Conservation (phyloP, 2,888 invertebrate species). For the Epirrhoe alternata region DNA sequence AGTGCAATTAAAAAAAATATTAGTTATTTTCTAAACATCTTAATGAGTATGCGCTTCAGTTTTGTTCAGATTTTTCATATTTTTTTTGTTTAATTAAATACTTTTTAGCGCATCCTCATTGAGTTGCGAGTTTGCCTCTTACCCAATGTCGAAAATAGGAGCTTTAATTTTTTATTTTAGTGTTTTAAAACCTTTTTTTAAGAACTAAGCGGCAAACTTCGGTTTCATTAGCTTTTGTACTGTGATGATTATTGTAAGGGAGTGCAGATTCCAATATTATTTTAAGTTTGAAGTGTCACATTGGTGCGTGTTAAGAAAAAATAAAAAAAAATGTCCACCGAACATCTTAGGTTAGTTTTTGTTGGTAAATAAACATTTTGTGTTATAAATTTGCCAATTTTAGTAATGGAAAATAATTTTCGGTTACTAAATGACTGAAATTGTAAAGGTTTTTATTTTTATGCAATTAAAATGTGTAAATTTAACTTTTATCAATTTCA, state of each 20-base stretch:
- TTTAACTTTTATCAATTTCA: constrained; percentile 3
- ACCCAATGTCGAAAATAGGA: constrained; percentile 35
- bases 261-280: constrained; percentile 42
- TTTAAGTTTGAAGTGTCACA: constrained; percentile 29
- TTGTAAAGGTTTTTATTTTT: neutral
- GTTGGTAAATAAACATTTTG: constrained; percentile 46
- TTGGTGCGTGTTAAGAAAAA: constrained; percentile 29
- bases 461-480: neutral
- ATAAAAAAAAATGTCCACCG: constrained; percentile 59
- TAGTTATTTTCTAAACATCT: neutral
- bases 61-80: neutral
- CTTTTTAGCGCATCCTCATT: constrained; percentile 27
- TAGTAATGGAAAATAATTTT: constrained; percentile 1
- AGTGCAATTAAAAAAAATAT: constrained; percentile 38
- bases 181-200: constrained; percentile 28
- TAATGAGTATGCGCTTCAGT: constrained; percentile 31
- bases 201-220: constrained; percentile 38
- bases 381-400: constrained; percentile 32
- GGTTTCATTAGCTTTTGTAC: constrained; percentile 53
- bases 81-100: constrained; percentile 16
- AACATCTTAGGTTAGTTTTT: constrained; percentile 44
- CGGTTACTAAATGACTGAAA: constrained; percentile 8
- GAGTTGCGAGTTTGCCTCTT: constrained; percentile 36
- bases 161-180: constrained; percentile 41
- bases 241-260: constrained; percentile 59